phyloP scores from a whole-genome alignment of 2,888 invertebrate species.

The Enchytraeus crypticus region DNA sequence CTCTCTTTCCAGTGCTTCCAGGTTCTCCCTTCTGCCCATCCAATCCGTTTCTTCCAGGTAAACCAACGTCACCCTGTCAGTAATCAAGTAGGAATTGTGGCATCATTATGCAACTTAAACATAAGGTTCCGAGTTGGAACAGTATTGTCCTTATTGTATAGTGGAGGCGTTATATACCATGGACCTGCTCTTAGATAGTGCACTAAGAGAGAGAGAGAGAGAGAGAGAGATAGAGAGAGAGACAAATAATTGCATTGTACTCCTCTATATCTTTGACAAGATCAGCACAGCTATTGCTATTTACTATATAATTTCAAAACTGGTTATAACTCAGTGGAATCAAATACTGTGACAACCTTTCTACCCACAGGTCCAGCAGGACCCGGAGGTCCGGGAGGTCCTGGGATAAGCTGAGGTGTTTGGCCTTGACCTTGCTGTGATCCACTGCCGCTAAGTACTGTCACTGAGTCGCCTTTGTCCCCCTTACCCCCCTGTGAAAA shows the following conservation, averaged over 20 bases:
- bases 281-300: too few relatives aligned
- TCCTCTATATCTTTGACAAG: too few relatives aligned
- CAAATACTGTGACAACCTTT: constrained; percentile 3
- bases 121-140: too few relatives aligned
- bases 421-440: constrained; percentile 9
- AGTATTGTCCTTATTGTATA: too few relatives aligned
- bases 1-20: constrained; percentile 12
- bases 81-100: background rate
- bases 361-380: constrained; percentile 54
- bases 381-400: constrained; percentile 53
- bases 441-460: background rate
- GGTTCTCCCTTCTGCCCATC: background rate
- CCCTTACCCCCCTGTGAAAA: constrained; percentile 20
- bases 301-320: too few relatives aligned
- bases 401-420: constrained; percentile 7
- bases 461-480: constrained; percentile 17
- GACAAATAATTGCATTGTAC: too few relatives aligned
- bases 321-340: background rate
- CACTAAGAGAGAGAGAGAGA: too few relatives aligned
- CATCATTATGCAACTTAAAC: too few relatives aligned
- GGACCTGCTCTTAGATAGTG: too few relatives aligned
- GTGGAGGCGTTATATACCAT: too few relatives aligned
- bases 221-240: too few relatives aligned
- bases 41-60: background rate
- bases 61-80: constrained; percentile 4